Evolutionary conservation across 1,140 invertebrate genomes (phyloP).

Genomic region (Ganaspis sp.): DNA sequence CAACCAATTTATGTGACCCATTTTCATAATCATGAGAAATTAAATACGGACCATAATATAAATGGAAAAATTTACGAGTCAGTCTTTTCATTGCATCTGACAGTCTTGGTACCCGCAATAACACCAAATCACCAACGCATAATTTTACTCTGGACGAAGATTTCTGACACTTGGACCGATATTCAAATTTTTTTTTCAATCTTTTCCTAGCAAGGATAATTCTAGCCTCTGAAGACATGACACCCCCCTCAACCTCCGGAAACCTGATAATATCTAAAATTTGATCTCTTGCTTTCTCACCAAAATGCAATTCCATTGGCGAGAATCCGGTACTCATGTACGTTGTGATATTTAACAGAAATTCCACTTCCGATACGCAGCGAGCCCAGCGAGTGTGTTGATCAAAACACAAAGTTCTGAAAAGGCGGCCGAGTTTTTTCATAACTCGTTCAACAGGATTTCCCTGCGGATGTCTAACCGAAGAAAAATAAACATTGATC

Average conservation of each 20-base stretch:
- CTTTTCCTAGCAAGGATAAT: constrained; percentile 22
- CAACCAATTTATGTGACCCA: not conserved
- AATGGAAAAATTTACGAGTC: not conserved
- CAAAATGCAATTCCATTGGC: constrained; percentile 65
- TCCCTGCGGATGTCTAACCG: constrained; percentile 56
- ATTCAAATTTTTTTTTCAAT: constrained; percentile 17
- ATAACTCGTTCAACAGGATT: constrained; percentile 62
- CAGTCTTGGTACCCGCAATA: not conserved
- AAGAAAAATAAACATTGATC: constrained; percentile 53
- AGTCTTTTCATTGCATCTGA: constrained; percentile 17
- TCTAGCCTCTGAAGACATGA: not conserved
- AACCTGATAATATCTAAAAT: constrained; percentile 31
- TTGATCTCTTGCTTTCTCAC: constrained; percentile 49
- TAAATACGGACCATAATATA: constrained; percentile 4
- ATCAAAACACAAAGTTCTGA: constrained; percentile 54
- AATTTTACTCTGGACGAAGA: not conserved
- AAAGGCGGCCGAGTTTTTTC: constrained; percentile 56
- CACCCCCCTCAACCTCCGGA: not conserved
- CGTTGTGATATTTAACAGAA: constrained; percentile 62
- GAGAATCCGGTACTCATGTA: constrained; percentile 62
- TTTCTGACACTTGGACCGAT: constrained; percentile 22
- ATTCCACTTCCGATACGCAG: constrained; percentile 50
- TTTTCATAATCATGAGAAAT: not conserved
- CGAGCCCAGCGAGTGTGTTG: constrained; percentile 50
- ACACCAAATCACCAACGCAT: not conserved